These are phyloP conservation scores for Trissolcus basalis DNA, from an alignment of 1,140 invertebrate species.

Conservation along the genomic window DNA sequence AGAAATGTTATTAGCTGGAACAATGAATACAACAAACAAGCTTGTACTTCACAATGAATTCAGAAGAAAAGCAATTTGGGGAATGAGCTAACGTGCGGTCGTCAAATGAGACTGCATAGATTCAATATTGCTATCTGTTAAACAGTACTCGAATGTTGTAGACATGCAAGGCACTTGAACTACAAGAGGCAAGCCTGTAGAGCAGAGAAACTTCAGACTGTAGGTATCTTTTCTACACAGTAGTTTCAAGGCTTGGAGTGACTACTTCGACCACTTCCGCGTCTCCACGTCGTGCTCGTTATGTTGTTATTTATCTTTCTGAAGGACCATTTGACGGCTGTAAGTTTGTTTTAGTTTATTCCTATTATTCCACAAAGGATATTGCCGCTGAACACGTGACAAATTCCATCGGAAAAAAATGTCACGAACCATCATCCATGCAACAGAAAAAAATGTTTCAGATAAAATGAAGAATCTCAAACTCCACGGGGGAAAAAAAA, in stretches of 20 bases:
- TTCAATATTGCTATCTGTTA: slow-evolving; percentile 53
- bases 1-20: neutral
- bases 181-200: slow-evolving; percentile 48
- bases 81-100: no score
- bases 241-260: slow-evolving; percentile 47
- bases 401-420: no score
- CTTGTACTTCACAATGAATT: no score
- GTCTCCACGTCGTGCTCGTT: slow-evolving; percentile 47
- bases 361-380: neutral
- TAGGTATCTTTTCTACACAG: slow-evolving; percentile 35
- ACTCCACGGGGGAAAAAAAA: no score
- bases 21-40: no score
- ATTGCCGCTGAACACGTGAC: no score
- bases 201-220: slow-evolving; percentile 46
- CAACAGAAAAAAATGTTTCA: no score
- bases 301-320: slow-evolving; percentile 49
- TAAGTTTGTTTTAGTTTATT: slow-evolving; percentile 37
- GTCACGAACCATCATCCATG: no score
- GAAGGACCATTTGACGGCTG: slow-evolving; percentile 36
- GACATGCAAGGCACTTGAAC: slow-evolving; percentile 43
- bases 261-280: slow-evolving; percentile 52
- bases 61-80: neutral
- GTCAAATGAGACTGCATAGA: slow-evolving; percentile 17
- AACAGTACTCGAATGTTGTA: slow-evolving; percentile 57
- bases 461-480: no score